Evolutionary conservation across 2,888 invertebrate species (phyloP).

Genomic region (Leuctra nigra): DNA sequence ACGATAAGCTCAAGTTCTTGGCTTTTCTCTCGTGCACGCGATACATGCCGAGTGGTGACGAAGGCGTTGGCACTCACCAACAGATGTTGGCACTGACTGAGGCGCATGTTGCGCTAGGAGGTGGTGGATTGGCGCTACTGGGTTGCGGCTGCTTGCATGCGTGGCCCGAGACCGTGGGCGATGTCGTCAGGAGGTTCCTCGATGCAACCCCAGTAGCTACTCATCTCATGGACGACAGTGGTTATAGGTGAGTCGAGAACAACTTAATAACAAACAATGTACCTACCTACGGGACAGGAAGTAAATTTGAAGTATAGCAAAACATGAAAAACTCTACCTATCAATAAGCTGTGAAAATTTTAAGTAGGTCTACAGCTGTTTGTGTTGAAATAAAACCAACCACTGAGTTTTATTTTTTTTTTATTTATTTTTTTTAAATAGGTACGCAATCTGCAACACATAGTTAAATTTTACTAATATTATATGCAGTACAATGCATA

Average conservation of each 20-base stretch:
- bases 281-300: too few species aligned
- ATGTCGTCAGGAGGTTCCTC: conserved; percentile 57
- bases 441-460: too few species aligned
- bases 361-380: too few species aligned
- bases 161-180: conserved; percentile 70
- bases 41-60: conserved; percentile 47
- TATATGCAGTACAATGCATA: too few species aligned
- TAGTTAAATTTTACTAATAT: too few species aligned
- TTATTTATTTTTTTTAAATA: too few species aligned
- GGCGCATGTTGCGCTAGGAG: conserved; percentile 85
- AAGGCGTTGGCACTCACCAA: conserved; percentile 58
- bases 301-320: too few species aligned
- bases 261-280: too few species aligned
- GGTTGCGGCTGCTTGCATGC: conserved; percentile 86
- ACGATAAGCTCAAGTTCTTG: conserved; percentile 71
- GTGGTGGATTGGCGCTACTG: conserved; percentile 85
- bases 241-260: conserved; percentile 66
- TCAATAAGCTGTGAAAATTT: too few species aligned
- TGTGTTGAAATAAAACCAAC: too few species aligned
- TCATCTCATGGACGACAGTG: conserved; percentile 83
- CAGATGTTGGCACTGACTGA: conserved; percentile 62
- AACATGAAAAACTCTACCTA: too few species aligned
- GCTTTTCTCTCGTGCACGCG: conserved; percentile 84
- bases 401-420: too few species aligned
- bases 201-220: conserved; percentile 61